Evolutionary conservation across 2,113 vertebrate species (phyloP).

Genomic region (Melanocharis versteri): DNA sequence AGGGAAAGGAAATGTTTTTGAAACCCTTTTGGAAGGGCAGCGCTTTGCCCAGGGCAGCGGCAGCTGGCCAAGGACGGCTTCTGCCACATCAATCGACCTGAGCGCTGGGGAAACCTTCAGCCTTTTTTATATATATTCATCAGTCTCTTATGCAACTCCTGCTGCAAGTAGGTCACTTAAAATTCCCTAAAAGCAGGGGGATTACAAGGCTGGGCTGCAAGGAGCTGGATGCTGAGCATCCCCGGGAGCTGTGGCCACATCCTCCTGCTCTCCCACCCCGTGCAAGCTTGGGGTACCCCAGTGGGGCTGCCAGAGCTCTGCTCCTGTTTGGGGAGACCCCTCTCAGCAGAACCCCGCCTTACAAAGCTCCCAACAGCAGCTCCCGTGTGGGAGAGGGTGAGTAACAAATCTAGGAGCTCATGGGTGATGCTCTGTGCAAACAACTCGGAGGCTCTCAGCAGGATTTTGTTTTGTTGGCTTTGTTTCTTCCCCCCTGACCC

Average conservation of each 20-base stretch:
- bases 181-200: conserved; percentile 40
- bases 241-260: fast-evolving
- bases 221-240: background rate
- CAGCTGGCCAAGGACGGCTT: background rate
- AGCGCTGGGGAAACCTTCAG: background rate
- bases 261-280: fast-evolving
- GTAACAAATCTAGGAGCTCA: background rate
- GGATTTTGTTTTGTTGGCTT: background rate
- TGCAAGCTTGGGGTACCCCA: fast-evolving
- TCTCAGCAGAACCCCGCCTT: background rate
- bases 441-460: fast-evolving
- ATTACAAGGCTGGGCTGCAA: background rate
- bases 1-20: background rate
- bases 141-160: conserved; percentile 32
- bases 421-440: background rate
- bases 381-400: fast-evolving
- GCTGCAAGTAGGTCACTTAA: conserved; percentile 62
- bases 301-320: background rate
- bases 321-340: background rate
- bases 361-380: background rate
- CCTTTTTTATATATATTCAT: background rate
- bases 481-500: background rate
- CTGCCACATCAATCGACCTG: background rate
- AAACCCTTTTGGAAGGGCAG: background rate
- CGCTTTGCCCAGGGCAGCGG: background rate